phyloP scores from a whole-genome alignment of 2,888 invertebrate genomes.

The Neoscelio sp. region DNA sequence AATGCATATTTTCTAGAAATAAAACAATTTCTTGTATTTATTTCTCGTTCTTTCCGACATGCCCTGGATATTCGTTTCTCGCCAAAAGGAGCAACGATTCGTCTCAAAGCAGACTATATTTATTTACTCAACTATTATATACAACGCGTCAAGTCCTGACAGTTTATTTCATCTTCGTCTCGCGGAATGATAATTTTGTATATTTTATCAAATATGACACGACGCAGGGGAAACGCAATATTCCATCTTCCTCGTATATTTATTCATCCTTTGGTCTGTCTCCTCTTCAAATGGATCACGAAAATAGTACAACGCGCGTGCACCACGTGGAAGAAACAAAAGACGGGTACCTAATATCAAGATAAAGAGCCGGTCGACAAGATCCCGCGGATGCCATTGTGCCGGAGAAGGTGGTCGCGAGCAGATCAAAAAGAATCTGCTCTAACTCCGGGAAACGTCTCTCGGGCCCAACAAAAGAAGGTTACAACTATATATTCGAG shows the following conservation, averaged over 20 bases:
- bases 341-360: slow-evolving; percentile 38
- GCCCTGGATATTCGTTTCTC: background rate
- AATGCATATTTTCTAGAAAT: slow-evolving; percentile 18
- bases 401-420: slow-evolving; percentile 15
- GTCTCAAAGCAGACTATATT: slow-evolving; percentile 53
- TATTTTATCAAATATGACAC: slow-evolving; percentile 56
- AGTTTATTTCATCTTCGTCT: slow-evolving; percentile 61
- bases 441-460: slow-evolving; percentile 6
- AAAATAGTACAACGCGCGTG: slow-evolving; percentile 40
- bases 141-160: slow-evolving; percentile 58
- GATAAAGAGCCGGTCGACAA: slow-evolving; percentile 37
- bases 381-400: no score
- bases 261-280: slow-evolving; percentile 21
- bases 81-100: slow-evolving; percentile 9
- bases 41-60: slow-evolving; percentile 1
- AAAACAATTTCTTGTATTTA: no score
- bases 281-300: slow-evolving; percentile 29
- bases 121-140: slow-evolving; percentile 60
- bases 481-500: slow-evolving; percentile 26
- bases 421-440: slow-evolving; percentile 31
- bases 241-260: slow-evolving; percentile 15
- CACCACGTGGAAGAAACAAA: slow-evolving; percentile 48
- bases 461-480: background rate
- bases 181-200: slow-evolving; percentile 50
- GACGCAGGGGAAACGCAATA: slow-evolving; percentile 9